Base-by-base conservation (phyloP, 2,113 vertebrate species). In the Argyrosomus japonicus region DNA sequence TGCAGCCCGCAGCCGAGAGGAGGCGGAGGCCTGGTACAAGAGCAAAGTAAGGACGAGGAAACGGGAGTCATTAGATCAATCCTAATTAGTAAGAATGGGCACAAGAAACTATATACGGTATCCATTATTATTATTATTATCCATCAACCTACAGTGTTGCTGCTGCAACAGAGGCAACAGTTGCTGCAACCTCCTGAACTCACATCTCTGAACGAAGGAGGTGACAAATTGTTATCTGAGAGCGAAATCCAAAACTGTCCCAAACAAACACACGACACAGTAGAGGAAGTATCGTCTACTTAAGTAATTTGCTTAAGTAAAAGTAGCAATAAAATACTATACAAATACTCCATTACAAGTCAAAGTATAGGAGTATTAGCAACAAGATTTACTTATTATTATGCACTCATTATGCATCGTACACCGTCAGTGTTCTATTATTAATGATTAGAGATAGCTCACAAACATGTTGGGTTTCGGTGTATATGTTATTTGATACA, bases 11-110 rank as follows among this genome's bases (percentile, higher is more conserved):
- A 97, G 97, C 88, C 89, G 97, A 0, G 95, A 96, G 0, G 96
- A 99, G 74, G 97, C 97, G 0, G 96, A 97, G 83, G 91, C 95
- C n/a, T 98, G 96, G 97, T 98, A 98, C 93, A 97, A 97, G 91
- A 93, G 80, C 87, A 98, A 97, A 95, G 98, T 98, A 40, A 74
- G 68, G 9, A 50, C 17, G 32, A 4, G 32, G 40, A 45, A 48
- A 54, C 13, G 0, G 54, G n/a, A 7, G 9, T 7, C 6, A 6
- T 15, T 18, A 7, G 2, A 36, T 7, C 61, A 23, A 15, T 45
- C 62, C 21, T 17, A 45, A 15, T 36, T 36, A 36, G 40, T 23
- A 45, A 17, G 13, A 14, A 65, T 3, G n/a, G 2, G 68, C 19
- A 14, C 6, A 58, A 4, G 53, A 27, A 21, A 6, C 25, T 15